A percentile compares a stretch with the other conserved stretches of the same genome.
Conservation (phyloP, 1,140 invertebrate genomes). For the Helicoverpa armigera region DNA sequence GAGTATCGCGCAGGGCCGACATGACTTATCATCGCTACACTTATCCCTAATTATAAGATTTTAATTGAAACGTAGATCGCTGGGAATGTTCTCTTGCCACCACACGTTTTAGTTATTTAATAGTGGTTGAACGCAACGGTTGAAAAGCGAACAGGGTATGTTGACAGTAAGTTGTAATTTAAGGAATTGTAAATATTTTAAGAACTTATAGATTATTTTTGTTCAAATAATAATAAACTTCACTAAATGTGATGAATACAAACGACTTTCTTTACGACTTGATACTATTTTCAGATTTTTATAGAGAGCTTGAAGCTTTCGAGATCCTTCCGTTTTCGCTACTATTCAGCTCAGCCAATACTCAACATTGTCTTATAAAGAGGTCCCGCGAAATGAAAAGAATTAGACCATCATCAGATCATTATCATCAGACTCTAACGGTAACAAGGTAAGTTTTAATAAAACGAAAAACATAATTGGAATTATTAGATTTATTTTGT, state of each 20-base stretch:
- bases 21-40: slow-evolving; percentile 55
- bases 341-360: too few relatives aligned
- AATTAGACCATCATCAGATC: too few relatives aligned
- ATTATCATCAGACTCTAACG: too few relatives aligned
- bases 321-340: too few relatives aligned
- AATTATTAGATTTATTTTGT: slow-evolving; percentile 64
- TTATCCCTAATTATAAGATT: slow-evolving; percentile 47
- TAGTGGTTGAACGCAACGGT: slow-evolving; percentile 75
- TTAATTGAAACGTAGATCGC: slow-evolving; percentile 50
- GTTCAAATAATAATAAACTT: slow-evolving; percentile 83
- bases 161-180: slow-evolving; percentile 81
- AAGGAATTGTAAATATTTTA: slow-evolving; percentile 85
- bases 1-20: slow-evolving; percentile 35
- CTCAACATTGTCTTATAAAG: too few relatives aligned
- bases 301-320: too few relatives aligned
- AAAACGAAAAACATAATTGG: slow-evolving; percentile 54
- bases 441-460: not conserved
- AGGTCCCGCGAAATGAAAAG: too few relatives aligned
- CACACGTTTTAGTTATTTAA: slow-evolving; percentile 59
- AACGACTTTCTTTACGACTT: slow-evolving; percentile 35
- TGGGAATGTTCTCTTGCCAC: slow-evolving; percentile 72
- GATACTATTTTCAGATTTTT: too few relatives aligned
- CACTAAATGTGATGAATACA: slow-evolving; percentile 76
- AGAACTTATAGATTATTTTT: slow-evolving; percentile 84
- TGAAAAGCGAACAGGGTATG: slow-evolving; percentile 85